Conservation (phyloP, 2,113 vertebrate species). For the Upupa epops region DNA sequence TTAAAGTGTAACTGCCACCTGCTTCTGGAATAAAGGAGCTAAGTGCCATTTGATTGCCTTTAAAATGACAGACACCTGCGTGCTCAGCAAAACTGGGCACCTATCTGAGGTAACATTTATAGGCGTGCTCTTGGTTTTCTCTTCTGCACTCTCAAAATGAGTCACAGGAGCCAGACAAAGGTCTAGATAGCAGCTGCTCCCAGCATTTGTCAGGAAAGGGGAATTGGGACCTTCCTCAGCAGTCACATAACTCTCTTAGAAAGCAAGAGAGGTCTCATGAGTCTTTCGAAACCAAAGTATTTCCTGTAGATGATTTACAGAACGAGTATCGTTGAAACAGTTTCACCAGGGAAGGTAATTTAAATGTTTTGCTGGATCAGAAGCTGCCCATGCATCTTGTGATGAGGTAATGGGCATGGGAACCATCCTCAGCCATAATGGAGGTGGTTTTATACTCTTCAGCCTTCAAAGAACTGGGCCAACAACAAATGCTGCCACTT, state of each 20-base stretch:
- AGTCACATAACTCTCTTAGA: background rate
- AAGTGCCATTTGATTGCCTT: background rate
- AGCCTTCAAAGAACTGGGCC: background rate
- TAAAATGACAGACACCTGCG: background rate
- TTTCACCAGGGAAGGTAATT: background rate
- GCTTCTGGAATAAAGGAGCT: background rate
- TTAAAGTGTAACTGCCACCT: slow-evolving; percentile 37
- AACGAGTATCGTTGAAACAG: background rate
- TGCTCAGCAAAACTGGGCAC: background rate
- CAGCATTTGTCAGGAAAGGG: background rate
- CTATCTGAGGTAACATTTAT: background rate
- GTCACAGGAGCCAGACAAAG: background rate
- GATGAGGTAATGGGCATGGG: background rate
- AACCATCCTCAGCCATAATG: background rate
- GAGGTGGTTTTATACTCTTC: background rate
- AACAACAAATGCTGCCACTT: background rate
- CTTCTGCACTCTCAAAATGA: background rate
- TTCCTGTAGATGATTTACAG: background rate
- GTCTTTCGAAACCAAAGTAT: background rate
- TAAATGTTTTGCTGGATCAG: background rate
- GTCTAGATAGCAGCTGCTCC: background rate
- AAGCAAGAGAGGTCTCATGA: background rate
- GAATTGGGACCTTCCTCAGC: background rate
- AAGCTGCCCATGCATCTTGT: background rate
- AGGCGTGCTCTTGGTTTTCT: background rate